These are phyloP conservation scores for Bombus pyrosoma DNA, from an alignment of 1,140 invertebrate species.

Conservation along the genomic window DNA sequence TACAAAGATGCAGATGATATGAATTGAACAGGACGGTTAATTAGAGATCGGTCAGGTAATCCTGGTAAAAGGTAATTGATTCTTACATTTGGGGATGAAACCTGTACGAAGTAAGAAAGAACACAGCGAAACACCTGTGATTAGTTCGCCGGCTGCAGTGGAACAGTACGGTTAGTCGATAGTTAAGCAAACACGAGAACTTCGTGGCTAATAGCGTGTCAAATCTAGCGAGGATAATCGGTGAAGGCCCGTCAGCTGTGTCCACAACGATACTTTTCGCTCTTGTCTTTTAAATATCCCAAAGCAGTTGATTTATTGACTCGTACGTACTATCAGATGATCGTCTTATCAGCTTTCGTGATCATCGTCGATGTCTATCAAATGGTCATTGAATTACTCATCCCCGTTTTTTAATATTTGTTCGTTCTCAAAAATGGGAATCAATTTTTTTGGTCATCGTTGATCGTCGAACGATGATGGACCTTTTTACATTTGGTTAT, in stretches of 20 bases:
- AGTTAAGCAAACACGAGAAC: conserved; percentile 64
- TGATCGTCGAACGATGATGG: too few relatives aligned
- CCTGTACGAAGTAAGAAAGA: conserved; percentile 19
- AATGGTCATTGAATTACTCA: neutral
- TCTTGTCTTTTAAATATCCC: conserved; percentile 44
- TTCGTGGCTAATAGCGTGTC: conserved; percentile 61
- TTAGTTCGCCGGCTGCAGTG: conserved; percentile 29
- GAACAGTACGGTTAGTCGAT: conserved; percentile 56
- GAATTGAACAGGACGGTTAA: neutral
- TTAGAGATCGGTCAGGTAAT: neutral
- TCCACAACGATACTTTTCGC: conserved; percentile 60
- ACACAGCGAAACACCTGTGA: conserved; percentile 34
- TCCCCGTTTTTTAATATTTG: neutral
- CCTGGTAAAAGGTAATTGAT: too few relatives aligned
- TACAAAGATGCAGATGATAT: neutral
- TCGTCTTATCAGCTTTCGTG: neutral
- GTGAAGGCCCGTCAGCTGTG: conserved; percentile 62
- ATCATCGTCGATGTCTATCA: neutral
- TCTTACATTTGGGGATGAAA: neutral
- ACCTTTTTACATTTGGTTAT: too few relatives aligned
- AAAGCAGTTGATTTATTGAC: conserved; percentile 59
- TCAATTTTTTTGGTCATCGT: neutral
- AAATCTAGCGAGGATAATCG: conserved; percentile 65
- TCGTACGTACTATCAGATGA: neutral
- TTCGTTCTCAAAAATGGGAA: neutral